Evolutionary conservation across 2,888 invertebrate species (phyloP), one percentile per base, ranked within the genome.

Genomic region (Aelia acuminata): DNA sequence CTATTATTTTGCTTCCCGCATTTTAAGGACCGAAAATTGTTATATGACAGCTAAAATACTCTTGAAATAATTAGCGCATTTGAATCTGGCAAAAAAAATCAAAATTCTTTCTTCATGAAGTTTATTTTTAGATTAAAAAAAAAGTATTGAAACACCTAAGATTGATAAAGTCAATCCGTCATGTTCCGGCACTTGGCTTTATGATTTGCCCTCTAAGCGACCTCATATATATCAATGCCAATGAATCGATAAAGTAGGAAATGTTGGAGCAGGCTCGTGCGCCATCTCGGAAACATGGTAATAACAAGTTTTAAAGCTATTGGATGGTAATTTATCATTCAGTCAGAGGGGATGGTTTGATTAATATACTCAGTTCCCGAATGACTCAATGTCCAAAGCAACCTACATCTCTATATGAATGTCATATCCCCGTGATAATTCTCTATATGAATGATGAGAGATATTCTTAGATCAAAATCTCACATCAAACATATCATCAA

Each of bases 321-420:
- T 63, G 63, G 31, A 63, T 63, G 15, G 31, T 63, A 63, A 63
- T 63, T 63, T 63, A 63, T 63, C 63, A 63, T 15, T n/a, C 63
- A 31, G 26, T n/a, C 15, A 3, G 63, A 3, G 63, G 31, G 31
- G 31, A 63, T 18, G 63, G 13, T 7, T 63, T 31, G 63, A 63
- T 57, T 26, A 57, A 63, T 35, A 31, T 18, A 63, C 3, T 4
- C 31, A 18, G 63, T 35, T 63, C 31, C 31, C 31, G 8, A 63
- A 18, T 63, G 15, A 18, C 15, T 63, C 31, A 18, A 63, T 31
- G 63, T 18, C 5, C 63, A 63, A 5, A 15, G 31, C 5, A 35
- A n/a, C 53, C 53, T 53, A n/a, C 53, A 53, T 10, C n/a, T 10
- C n/a, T 53, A n/a, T 5, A 53, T 10, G n/a, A 8, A n/a, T 53